These are phyloP conservation scores for Sturmia bella DNA, from an alignment of 2,888 invertebrate genomes.

Conservation along the genomic window DNA sequence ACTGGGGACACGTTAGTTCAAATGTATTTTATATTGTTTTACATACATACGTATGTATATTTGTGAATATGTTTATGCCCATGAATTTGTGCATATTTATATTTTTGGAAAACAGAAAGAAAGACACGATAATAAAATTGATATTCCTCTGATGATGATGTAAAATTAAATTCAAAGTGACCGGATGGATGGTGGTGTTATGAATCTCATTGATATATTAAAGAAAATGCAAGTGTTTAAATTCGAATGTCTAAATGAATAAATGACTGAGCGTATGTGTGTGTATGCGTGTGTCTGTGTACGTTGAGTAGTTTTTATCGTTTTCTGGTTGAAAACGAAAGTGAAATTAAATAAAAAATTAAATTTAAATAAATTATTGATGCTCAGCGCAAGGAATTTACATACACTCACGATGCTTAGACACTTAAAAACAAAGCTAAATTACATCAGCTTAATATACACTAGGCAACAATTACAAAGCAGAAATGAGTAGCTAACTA, in stretches of 20 bases:
- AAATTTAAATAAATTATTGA: conserved; percentile 68
- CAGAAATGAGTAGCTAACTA: no score
- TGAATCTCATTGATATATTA: conserved; percentile 38
- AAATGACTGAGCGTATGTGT: conserved; percentile 6
- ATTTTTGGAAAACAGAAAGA: conserved; percentile 9
- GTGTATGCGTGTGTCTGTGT: not conserved
- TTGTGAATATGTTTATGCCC: no score
- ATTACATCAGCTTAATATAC: no score
- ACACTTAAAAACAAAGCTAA: not conserved
- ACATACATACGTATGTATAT: not conserved
- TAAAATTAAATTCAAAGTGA: conserved; percentile 61
- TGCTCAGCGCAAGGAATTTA: conserved; percentile 34
- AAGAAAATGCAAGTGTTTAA: conserved; percentile 41
- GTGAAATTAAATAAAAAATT: conserved; percentile 67
- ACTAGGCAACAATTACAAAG: no score
- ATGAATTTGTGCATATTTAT: not conserved
- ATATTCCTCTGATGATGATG: conserved; percentile 53
- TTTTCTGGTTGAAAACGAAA: conserved; percentile 63
- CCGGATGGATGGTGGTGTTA: conserved; percentile 65
- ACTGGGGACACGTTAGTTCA: conserved; percentile 43
- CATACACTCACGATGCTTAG: not conserved
- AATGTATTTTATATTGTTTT: conserved; percentile 28
- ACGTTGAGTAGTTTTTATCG: conserved; percentile 43
- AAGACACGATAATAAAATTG: conserved; percentile 41
- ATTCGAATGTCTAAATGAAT: conserved; percentile 29